Conservation (phyloP, 1,140 invertebrate species). For the Teleogryllus occipitalis region DNA sequence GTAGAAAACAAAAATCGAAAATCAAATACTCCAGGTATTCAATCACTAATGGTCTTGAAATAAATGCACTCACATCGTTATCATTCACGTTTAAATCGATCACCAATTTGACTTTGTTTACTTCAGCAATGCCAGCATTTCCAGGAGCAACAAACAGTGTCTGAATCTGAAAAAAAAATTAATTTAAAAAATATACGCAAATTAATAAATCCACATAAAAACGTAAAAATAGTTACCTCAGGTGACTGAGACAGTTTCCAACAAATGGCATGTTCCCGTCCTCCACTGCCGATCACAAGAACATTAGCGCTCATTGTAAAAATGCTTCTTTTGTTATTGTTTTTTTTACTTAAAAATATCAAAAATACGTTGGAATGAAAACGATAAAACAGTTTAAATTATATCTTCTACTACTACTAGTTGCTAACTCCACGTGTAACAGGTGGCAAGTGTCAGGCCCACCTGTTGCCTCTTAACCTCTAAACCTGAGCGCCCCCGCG, state of each 20-base stretch:
- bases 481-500: no score
- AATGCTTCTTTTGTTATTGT: no score
- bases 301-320: slow-evolving; percentile 43
- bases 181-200: neutral
- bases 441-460: no score
- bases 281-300: slow-evolving; percentile 83
- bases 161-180: slow-evolving; percentile 41
- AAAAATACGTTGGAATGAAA: no score
- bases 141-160: slow-evolving; percentile 78
- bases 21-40: no score
- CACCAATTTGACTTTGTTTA: slow-evolving; percentile 28
- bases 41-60: no score
- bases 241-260: slow-evolving; percentile 84
- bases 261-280: slow-evolving; percentile 88
- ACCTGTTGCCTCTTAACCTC: no score
- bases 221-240: slow-evolving; percentile 34
- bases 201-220: neutral
- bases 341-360: no score
- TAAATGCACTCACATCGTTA: slow-evolving; percentile 47
- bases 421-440: no score
- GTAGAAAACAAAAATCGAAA: no score
- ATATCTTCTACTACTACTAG: no score
- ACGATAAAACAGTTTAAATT: no score
- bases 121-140: slow-evolving; percentile 72
- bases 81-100: slow-evolving; percentile 43